phyloP scores from a whole-genome alignment of 2,888 invertebrate genomes.

The Theristus sp. region DNA sequence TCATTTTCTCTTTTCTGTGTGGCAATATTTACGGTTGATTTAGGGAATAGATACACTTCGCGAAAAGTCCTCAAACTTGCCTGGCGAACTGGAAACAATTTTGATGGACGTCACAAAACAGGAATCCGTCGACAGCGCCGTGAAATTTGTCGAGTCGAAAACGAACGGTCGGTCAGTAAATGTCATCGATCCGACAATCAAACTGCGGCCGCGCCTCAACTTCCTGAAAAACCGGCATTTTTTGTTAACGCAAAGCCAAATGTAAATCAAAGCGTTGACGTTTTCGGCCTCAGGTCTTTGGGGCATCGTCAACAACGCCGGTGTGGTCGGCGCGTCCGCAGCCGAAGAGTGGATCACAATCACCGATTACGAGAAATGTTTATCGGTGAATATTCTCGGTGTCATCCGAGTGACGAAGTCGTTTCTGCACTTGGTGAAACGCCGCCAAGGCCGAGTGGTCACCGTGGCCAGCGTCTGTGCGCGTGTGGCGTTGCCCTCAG shows the following conservation, averaged over 20 bases:
- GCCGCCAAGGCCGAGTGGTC: conserved; percentile 22
- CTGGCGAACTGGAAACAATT: not conserved
- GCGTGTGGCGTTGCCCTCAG: conserved; percentile 24
- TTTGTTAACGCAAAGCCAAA: no score
- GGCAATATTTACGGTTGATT: not conserved
- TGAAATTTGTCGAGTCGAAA: no score
- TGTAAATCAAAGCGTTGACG: no score
- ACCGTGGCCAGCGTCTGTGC: conserved; percentile 29
- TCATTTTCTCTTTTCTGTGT: not conserved
- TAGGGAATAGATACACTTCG: not conserved
- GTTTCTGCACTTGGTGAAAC: conserved; percentile 16
- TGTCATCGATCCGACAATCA: no score
- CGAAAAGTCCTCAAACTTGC: not conserved
- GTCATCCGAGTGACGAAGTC: conserved; percentile 22
- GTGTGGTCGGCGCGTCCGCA: conserved; percentile 60
- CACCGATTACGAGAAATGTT: conserved; percentile 49
- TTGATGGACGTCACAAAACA: no score
- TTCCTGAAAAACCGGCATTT: no score
- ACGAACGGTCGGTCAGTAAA: no score
- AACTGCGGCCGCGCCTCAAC: no score
- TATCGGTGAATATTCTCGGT: conserved; percentile 59
- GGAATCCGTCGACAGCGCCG: no score
- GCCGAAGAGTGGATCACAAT: conserved; percentile 76
- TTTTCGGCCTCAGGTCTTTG: conserved; percentile 49
- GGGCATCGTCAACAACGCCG: conserved; percentile 79